These are phyloP conservation scores for Poeciliopsis infans DNA, from an alignment of 2,797 vertebrate genomes.

Conservation along the genomic window DNA sequence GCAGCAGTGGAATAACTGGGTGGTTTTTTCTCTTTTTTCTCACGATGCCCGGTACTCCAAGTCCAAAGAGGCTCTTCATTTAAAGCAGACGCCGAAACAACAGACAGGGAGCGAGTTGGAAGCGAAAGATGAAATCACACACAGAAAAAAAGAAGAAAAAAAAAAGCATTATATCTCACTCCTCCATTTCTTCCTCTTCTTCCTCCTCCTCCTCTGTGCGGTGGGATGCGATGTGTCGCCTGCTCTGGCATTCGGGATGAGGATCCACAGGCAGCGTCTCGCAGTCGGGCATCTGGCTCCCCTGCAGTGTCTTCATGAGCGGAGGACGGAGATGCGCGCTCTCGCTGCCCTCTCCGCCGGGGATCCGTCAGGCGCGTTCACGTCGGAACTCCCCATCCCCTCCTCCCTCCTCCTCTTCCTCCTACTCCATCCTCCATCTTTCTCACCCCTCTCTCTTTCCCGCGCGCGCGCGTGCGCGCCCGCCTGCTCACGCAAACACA, in stretches of 20 bases:
- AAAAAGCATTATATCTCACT: constrained; percentile 28
- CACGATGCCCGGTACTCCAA: constrained; percentile 70
- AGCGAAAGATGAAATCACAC: background rate
- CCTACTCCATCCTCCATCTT: background rate
- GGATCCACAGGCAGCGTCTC: constrained; percentile 78
- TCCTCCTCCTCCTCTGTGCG: constrained; percentile 22
- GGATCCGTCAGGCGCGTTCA: constrained; percentile 79
- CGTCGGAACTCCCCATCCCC: constrained; percentile 26
- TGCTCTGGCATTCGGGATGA: constrained; percentile 72
- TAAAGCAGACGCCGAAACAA: constrained; percentile 47
- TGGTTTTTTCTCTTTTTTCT: constrained; percentile 13
- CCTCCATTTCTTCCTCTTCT: constrained; percentile 21
- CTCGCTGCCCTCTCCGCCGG: constrained; percentile 70
- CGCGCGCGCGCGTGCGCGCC: background rate
- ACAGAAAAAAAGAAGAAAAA: background rate
- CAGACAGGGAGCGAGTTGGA: constrained; percentile 12
- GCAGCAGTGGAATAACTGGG: constrained; percentile 43
- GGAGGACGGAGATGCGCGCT: constrained; percentile 76
- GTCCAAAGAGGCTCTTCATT: constrained; percentile 74
- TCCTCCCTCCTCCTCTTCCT: background rate
- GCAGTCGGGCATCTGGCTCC: constrained; percentile 79
- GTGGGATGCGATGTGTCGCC: constrained; percentile 44
- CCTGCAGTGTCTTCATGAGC: constrained; percentile 80
- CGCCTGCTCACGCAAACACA: background rate
- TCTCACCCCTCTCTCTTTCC: background rate